Conservation (phyloP, 1,140 invertebrate genomes). For the Monomorium pharaonis region DNA sequence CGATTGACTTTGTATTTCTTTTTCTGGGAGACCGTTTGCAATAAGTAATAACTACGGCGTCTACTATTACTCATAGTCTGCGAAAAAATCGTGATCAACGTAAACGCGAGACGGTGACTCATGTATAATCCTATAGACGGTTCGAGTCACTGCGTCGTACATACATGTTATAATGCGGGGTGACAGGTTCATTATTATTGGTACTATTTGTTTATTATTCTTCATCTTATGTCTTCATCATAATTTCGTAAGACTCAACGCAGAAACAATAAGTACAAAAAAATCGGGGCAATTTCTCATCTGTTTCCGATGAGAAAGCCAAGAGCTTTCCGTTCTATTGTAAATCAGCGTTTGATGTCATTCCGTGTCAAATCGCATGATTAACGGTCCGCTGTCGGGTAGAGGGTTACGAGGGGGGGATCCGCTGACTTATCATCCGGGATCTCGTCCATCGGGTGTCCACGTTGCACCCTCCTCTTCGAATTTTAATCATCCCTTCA, state of each 20-base stretch:
- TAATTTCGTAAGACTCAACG: not conserved
- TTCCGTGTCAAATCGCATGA: constrained; percentile 79
- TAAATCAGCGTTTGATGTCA: constrained; percentile 81
- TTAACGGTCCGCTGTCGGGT: constrained; percentile 76
- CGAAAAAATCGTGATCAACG: constrained; percentile 40
- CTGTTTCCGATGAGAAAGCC: constrained; percentile 71
- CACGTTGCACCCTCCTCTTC: constrained; percentile 56
- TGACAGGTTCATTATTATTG: constrained; percentile 47
- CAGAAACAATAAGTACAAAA: not conserved
- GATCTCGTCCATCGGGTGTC: constrained; percentile 34
- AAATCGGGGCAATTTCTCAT: constrained; percentile 58
- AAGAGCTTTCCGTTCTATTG: constrained; percentile 68
- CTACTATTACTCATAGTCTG: constrained; percentile 40
- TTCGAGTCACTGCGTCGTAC: not conserved
- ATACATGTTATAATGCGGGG: constrained; percentile 45
- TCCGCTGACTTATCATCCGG: constrained; percentile 57
- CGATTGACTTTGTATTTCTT: not conserved
- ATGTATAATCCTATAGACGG: constrained; percentile 38
- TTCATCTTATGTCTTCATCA: not conserved
- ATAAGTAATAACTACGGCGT: constrained; percentile 36
- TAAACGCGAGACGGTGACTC: constrained; percentile 48
- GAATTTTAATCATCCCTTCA: constrained; percentile 78
- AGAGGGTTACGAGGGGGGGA: constrained; percentile 64
- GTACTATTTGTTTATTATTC: not conserved
- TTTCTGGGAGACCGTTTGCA: not conserved